Percentiles rank a stretch among this genome's conserved stretches.
Evolutionary conservation across 2,797 vertebrate genomes (phyloP).

Genomic region (Tadarida brasiliensis): DNA sequence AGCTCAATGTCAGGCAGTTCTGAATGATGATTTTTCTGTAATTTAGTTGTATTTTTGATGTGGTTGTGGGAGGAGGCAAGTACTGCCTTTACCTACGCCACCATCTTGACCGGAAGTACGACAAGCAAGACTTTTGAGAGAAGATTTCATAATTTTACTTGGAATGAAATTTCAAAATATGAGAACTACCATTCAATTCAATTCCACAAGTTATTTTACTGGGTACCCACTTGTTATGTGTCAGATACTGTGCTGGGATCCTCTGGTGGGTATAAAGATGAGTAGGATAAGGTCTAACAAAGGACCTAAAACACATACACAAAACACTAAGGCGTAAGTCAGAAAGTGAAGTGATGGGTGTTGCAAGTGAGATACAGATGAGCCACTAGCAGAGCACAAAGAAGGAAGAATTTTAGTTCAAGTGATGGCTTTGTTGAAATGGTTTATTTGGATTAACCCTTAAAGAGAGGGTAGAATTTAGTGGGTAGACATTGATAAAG

Average conservation of each 20-base stretch:
- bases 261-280: background rate
- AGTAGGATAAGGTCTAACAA: background rate
- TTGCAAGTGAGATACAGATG: background rate
- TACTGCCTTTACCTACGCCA: fast-evolving
- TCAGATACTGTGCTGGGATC: background rate
- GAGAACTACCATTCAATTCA: background rate
- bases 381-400: background rate
- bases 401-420: background rate
- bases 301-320: background rate
- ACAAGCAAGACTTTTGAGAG: background rate
- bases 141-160: background rate
- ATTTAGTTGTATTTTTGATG: background rate
- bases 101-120: background rate
- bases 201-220: background rate
- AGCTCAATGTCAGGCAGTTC: background rate
- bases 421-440: background rate
- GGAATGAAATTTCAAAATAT: background rate
- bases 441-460: background rate
- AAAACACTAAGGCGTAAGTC: background rate
- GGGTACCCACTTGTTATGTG: background rate
- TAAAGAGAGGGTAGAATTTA: background rate
- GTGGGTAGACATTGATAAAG: background rate
- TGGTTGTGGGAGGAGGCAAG: background rate
- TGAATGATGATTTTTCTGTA: background rate
- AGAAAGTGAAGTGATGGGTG: background rate